Evolutionary conservation across 2,888 invertebrate species (phyloP), one percentile per base, ranked within the genome.

Genomic region (Acleris literana): DNA sequence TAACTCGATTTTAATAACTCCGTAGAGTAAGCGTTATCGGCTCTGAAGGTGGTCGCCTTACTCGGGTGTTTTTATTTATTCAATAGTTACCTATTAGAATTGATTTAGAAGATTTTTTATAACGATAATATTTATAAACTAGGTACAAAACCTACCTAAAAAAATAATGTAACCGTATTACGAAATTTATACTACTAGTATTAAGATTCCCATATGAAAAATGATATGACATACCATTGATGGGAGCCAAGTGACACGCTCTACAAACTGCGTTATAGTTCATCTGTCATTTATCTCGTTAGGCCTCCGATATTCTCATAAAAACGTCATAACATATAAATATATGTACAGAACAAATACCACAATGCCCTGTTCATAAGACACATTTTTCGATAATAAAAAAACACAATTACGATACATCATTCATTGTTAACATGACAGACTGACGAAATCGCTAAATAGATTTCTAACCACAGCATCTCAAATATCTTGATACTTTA

Each of bases 381-480:
- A 18, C 11, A 17, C 43, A 43, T 33, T 39, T 52, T 46, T 7
- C n/a, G 13, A 13, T 11, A 39, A 11, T 13, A 13, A 39, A 11
- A n/a, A 39, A 33, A 9, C 9, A 44, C n/a, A 16, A 44, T 44
- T 43, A 44, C n/a, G 17, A 46, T 17, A 44, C 3, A 44, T 46
- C 17, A 39, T 13, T 46, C 17, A 39, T 13, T 39, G 33, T 7
- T 46, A 2, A 46, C 46, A 46, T 17, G 17, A n/a, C 44, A n/a
- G 16, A 5, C 11, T 44, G n/a, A 46, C 46, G 7, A 46, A 17
- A 46, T 46, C 0, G 13, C 46, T 46, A 46, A 17, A 53, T 33
- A 57, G 71, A 70, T 76, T 74, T 74, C 76, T 73, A 68, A 74
- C 74, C 75, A 57, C 73, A 73, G 54, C 60, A 18, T 75, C 72